A percentile compares a stretch with the other conserved stretches of the same genome.
Evolutionary conservation across 2,113 vertebrate genomes (phyloP).

Genomic region (Tetraodon nigroviridis): DNA sequence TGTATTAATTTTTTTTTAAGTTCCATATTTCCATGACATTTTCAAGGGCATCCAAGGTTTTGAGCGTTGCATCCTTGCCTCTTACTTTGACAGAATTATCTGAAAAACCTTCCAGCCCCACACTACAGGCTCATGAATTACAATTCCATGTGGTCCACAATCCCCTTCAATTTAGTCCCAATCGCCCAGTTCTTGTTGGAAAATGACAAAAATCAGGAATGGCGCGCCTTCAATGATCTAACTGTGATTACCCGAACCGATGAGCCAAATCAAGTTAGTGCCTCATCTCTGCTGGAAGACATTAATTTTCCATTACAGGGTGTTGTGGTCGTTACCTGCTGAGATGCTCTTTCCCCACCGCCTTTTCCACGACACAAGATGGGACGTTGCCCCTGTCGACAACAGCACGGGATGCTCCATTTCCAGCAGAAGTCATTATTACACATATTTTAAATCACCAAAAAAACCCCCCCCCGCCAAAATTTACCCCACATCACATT

Average conservation of each 20-base stretch:
- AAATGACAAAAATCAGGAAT: constrained; percentile 48
- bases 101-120: neutral
- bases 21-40: neutral
- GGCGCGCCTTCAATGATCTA: constrained; percentile 42
- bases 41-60: neutral
- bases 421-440: constrained; percentile 49
- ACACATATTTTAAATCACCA: constrained; percentile 3
- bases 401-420: constrained; percentile 33
- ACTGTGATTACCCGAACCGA: constrained; percentile 64
- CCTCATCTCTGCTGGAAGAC: constrained; percentile 66
- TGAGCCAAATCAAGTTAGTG: constrained; percentile 59
- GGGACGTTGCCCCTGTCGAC: constrained; percentile 32
- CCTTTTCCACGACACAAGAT: constrained; percentile 46
- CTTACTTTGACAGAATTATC: too few relatives aligned
- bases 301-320: constrained; percentile 76
- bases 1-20: too few relatives aligned
- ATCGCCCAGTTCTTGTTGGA: constrained; percentile 46
- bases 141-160: constrained; percentile 46
- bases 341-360: constrained; percentile 20
- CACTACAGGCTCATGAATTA: constrained; percentile 34
- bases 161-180: constrained; percentile 52
- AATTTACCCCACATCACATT: constrained; percentile 37
- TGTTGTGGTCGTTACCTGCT: constrained; percentile 67
- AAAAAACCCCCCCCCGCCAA: too few relatives aligned
- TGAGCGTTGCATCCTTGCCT: too few relatives aligned